These are phyloP conservation scores for Dermatemys mawii DNA, from an alignment of 2,113 vertebrate genomes.

Conservation along the genomic window DNA sequence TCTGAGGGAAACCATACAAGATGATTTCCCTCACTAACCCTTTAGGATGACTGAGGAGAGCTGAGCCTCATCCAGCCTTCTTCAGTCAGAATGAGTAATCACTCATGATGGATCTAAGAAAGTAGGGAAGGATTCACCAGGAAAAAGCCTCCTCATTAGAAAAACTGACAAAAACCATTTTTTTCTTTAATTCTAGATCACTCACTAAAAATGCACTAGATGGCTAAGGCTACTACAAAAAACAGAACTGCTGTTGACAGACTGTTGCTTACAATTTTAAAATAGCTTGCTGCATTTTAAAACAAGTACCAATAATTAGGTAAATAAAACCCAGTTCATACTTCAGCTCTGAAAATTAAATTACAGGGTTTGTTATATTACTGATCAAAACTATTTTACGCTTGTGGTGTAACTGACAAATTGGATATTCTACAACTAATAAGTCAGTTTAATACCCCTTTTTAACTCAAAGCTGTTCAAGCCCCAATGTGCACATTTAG, in stretches of 20 bases:
- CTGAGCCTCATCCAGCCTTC: not conserved
- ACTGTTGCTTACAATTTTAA: not conserved
- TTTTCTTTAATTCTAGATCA: not conserved
- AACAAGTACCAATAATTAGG: not conserved
- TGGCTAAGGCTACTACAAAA: not conserved
- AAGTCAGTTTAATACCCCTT: not conserved
- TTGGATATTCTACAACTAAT: not conserved
- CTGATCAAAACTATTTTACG: not conserved
- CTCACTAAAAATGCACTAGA: not conserved
- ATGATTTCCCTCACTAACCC: not conserved
- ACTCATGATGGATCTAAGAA: not conserved
- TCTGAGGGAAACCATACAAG: not conserved
- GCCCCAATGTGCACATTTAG: not conserved
- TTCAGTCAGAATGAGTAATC: not conserved
- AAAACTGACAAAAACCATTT: not conserved
- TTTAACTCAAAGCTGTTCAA: not conserved
- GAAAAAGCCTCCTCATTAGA: not conserved
- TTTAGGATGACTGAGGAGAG: not conserved
- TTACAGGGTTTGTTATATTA: not conserved
- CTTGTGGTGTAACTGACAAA: not conserved
- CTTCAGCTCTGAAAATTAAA: constrained; percentile 19
- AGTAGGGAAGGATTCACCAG: not conserved
- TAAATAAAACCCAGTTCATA: not conserved
- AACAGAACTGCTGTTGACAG: not conserved
- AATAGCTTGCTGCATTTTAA: not conserved